phyloP scores from a whole-genome alignment of 2,797 vertebrate genomes.

The Melanotaenia pygmaea region DNA sequence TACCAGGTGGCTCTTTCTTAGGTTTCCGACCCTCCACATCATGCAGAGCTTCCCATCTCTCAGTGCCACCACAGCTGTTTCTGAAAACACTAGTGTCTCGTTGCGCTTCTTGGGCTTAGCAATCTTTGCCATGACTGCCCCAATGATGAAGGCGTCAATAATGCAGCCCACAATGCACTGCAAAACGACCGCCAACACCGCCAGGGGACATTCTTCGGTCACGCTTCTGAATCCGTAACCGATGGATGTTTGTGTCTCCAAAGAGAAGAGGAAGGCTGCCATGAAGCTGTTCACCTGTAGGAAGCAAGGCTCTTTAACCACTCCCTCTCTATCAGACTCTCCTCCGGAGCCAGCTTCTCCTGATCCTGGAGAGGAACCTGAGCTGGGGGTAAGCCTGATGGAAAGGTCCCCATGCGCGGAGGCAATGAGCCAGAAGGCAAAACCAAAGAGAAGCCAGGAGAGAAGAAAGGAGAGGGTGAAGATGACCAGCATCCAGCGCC shows the following conservation, averaged over 20 bases:
- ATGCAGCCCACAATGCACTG: constrained; percentile 96
- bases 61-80: constrained; percentile 89
- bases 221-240: constrained; percentile 93
- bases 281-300: constrained; percentile 92
- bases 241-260: constrained; percentile 91
- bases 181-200: constrained; percentile 90
- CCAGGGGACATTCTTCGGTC: constrained; percentile 93
- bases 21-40: constrained; percentile 94
- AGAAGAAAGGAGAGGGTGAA: constrained; percentile 94
- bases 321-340: constrained; percentile 59
- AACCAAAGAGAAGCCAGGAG: constrained; percentile 94
- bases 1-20: constrained; percentile 92
- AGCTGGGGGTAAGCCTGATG: constrained; percentile 63
- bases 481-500: constrained; percentile 95
- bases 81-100: constrained; percentile 90
- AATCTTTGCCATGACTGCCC: constrained; percentile 95
- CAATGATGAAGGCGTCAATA: constrained; percentile 95
- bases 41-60: constrained; percentile 91
- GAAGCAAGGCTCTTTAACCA: constrained; percentile 86
- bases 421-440: constrained; percentile 93
- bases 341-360: constrained; percentile 61
- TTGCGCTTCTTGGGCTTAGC: constrained; percentile 97
- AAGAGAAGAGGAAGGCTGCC: constrained; percentile 92
- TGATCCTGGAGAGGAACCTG: constrained; percentile 63
- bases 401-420: constrained; percentile 84